These are phyloP conservation scores for Limenitis camilla DNA, from an alignment of 2,888 invertebrate genomes.

Conservation along the genomic window DNA sequence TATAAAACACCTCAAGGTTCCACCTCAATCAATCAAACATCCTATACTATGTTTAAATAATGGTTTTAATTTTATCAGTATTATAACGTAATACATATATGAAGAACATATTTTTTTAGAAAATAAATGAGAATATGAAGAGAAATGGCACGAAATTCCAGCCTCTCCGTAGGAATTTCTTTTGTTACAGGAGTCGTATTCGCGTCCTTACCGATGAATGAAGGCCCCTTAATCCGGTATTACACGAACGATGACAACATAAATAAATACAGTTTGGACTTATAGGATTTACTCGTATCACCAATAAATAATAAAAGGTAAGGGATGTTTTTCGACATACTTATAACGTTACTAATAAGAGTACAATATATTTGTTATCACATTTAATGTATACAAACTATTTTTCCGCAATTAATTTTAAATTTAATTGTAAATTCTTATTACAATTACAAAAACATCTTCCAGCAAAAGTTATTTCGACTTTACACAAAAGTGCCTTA, in stretches of 20 bases:
- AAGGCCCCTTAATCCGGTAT: slow-evolving; percentile 55
- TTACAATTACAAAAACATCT: no score
- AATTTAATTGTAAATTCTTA: no score
- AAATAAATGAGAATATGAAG: slow-evolving; percentile 26
- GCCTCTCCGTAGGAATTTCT: slow-evolving; percentile 34
- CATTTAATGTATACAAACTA: no score
- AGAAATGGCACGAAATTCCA: slow-evolving; percentile 24
- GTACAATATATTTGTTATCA: background rate
- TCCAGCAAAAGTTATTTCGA: no score
- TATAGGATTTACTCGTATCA: slow-evolving; percentile 16
- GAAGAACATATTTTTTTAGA: slow-evolving; percentile 16
- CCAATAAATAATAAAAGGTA: slow-evolving; percentile 1
- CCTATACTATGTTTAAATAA: no score
- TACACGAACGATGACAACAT: slow-evolving; percentile 49
- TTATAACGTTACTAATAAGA: background rate
- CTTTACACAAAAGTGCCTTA: no score
- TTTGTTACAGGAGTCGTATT: slow-evolving; percentile 48
- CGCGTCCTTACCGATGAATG: slow-evolving; percentile 45
- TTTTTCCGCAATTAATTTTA: no score
- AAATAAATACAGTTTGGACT: slow-evolving; percentile 24
- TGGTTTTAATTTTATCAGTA: no score
- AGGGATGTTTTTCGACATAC: background rate
- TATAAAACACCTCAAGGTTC: no score
- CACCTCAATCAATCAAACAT: no score
- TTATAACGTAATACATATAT: slow-evolving; percentile 4